Percentiles rank a stretch among this genome's conserved stretches.
Conservation (phyloP, 1,140 invertebrate species). For the Bemisia tabaci region DNA sequence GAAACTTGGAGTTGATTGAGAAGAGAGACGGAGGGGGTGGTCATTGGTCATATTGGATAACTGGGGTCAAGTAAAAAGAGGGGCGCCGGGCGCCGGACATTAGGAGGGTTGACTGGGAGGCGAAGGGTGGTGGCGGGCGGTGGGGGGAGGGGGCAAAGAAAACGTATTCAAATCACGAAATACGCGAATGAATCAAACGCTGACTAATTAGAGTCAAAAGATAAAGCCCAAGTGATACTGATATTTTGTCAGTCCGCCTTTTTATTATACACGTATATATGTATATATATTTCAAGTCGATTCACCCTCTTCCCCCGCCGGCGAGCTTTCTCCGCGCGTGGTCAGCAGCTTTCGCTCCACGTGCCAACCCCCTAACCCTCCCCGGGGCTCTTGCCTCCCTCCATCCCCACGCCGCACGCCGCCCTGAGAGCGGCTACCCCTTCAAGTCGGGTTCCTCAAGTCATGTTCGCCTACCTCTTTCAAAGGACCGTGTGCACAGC, state of each 20-base stretch:
- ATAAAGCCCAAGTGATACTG: neutral
- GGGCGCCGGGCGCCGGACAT: constrained; percentile 23
- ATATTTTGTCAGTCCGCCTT: neutral
- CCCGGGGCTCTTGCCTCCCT: neutral
- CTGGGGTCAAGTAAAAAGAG: constrained; percentile 26
- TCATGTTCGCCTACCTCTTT: neutral
- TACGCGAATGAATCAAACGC: neutral
- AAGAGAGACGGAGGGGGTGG: constrained; percentile 30
- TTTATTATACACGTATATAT: neutral
- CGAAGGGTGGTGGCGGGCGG: neutral
- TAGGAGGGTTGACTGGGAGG: constrained; percentile 13
- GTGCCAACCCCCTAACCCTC: neutral
- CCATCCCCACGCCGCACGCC: no score
- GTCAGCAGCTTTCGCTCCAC: neutral
- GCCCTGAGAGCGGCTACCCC: no score
- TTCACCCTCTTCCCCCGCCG: constrained; percentile 2
- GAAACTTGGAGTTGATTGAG: constrained; percentile 23
- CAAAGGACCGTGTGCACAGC: no score
- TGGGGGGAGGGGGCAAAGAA: neutral
- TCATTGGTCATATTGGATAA: constrained; percentile 24
- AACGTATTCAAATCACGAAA: neutral
- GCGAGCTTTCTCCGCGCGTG: no score
- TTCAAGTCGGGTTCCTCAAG: neutral
- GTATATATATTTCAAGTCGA: constrained; percentile 7
- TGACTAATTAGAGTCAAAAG: neutral